Conservation (phyloP, 2,888 invertebrate genomes). For the Eumacrocentrus americanus region DNA sequence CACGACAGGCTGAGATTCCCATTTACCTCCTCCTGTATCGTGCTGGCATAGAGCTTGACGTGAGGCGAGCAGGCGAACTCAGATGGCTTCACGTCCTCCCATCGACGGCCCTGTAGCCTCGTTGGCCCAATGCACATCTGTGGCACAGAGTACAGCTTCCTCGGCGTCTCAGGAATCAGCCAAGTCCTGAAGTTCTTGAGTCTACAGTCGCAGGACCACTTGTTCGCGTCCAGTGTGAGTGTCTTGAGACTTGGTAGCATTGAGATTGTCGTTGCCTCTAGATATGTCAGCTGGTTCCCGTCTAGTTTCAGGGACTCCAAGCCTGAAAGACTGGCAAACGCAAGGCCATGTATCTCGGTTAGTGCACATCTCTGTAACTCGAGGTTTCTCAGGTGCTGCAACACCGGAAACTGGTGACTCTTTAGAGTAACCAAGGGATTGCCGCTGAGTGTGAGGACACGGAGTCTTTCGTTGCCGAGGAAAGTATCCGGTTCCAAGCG, state of each 20-base stretch:
- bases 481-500: conserved; percentile 80
- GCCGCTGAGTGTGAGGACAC: conserved; percentile 78
- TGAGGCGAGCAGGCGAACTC: conserved; percentile 85
- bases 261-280: conserved; percentile 72
- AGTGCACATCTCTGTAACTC: conserved; percentile 83
- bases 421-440: conserved; percentile 79
- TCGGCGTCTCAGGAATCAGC: conserved; percentile 69
- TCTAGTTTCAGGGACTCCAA: conserved; percentile 81
- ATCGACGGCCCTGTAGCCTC: conserved; percentile 72
- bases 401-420: conserved; percentile 79
- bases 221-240: conserved; percentile 81
- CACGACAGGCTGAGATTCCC: conserved; percentile 84
- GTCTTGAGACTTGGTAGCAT: conserved; percentile 81
- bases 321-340: conserved; percentile 76
- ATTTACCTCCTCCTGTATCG: conserved; percentile 77
- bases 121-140: conserved; percentile 77
- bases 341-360: conserved; percentile 75
- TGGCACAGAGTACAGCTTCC: conserved; percentile 78
- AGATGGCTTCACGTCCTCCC: conserved; percentile 77
- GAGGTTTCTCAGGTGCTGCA: conserved; percentile 81
- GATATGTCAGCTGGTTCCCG: conserved; percentile 76
- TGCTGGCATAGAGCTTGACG: conserved; percentile 64
- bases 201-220: conserved; percentile 90
- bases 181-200: conserved; percentile 83
- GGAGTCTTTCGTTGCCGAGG: conserved; percentile 81